Evolutionary conservation across 2,113 vertebrate species (phyloP).

Genomic region (Crotophaga sulcirostris): DNA sequence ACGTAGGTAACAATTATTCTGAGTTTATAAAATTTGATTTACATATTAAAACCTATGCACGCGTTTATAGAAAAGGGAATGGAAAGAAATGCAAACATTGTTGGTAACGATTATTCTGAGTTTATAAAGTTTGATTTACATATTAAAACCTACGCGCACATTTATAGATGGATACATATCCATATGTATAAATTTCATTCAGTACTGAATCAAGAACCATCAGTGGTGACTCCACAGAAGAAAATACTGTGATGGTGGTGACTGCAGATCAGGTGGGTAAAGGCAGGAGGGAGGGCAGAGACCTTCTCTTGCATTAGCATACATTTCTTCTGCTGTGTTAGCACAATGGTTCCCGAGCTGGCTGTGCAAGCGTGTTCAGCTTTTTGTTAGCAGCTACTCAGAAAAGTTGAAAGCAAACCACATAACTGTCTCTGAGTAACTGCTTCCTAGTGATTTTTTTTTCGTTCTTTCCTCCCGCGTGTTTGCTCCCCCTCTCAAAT

Average conservation of each 20-base stretch:
- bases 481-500: constrained; percentile 28
- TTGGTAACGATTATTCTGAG: too few relatives aligned
- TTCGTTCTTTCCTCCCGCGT: not conserved
- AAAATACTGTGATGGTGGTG: not conserved
- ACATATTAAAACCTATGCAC: not conserved
- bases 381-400: not conserved
- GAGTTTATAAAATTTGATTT: too few relatives aligned
- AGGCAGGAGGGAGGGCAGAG: not conserved
- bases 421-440: not conserved
- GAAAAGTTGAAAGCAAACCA: constrained; percentile 1
- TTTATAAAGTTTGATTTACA: too few relatives aligned
- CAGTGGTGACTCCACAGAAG: not conserved
- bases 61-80: not conserved
- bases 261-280: not conserved
- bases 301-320: not conserved
- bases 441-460: constrained; percentile 19
- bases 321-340: not conserved
- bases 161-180: not conserved
- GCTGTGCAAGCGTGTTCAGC: not conserved
- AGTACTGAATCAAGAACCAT: not conserved
- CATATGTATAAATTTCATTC: not conserved
- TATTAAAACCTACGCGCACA: not conserved
- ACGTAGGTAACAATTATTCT: too few relatives aligned
- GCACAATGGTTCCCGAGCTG: not conserved
- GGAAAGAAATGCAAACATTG: not conserved